Evolutionary conservation across 2,113 vertebrate genomes (phyloP).

Genomic region (Pampusana beccarii): DNA sequence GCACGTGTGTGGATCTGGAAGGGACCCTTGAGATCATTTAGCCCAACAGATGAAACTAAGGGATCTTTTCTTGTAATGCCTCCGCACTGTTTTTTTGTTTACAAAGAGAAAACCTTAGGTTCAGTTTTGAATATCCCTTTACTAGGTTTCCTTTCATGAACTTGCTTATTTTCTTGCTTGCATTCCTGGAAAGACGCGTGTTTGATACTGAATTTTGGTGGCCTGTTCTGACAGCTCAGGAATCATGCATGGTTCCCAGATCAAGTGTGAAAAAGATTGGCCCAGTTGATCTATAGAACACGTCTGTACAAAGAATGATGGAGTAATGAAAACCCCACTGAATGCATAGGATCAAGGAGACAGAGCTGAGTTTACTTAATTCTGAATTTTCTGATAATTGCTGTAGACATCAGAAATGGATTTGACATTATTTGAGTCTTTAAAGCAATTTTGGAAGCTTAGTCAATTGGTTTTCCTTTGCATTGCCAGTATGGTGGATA

Average conservation of each 20-base stretch:
- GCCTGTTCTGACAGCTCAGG: neutral
- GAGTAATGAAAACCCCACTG: neutral
- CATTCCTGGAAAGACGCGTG: neutral
- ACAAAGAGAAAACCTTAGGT: neutral
- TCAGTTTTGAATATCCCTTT: neutral
- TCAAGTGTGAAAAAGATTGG: neutral
- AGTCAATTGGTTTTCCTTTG: neutral
- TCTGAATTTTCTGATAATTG: neutral
- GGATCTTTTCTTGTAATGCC: neutral
- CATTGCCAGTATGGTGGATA: neutral
- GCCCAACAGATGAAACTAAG: neutral
- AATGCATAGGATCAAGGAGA: neutral
- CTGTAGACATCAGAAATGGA: neutral
- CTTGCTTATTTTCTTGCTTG: neutral
- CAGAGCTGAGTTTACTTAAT: neutral
- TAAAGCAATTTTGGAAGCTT: slow-evolving; percentile 1
- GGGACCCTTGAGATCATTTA: neutral
- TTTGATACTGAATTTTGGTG: neutral
- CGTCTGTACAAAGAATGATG: neutral
- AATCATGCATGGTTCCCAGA: neutral
- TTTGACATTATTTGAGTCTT: neutral
- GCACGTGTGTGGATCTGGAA: neutral
- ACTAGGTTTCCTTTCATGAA: neutral
- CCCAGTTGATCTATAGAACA: neutral
- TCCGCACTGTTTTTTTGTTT: neutral